Conservation (phyloP, 2,113 vertebrate species). For the Cynopterus brachyotis region DNA sequence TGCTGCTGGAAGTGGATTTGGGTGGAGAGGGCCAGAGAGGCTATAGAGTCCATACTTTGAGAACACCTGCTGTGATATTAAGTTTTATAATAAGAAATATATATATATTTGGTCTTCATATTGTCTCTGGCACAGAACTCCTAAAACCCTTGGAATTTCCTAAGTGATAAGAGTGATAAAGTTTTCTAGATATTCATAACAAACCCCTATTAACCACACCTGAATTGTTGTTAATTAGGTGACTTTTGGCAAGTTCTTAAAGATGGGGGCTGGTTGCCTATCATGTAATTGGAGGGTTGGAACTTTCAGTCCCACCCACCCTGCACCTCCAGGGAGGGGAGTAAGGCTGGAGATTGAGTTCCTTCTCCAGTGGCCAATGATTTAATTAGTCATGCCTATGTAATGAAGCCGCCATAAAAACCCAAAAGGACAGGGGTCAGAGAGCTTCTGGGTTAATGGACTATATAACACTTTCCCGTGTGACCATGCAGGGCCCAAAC, state of each 20-base stretch:
- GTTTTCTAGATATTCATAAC: neutral
- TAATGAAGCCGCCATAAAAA: neutral
- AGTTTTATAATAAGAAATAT: conserved; percentile 9
- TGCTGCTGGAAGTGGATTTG: neutral
- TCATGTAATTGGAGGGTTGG: neutral
- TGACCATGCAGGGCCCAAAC: fast-evolving
- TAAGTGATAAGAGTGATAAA: neutral
- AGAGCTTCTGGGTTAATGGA: neutral
- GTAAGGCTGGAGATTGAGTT: neutral
- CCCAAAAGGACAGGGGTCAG: neutral
- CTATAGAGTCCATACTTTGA: neutral
- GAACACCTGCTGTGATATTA: neutral
- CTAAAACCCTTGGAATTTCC: neutral
- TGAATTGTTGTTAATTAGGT: neutral
- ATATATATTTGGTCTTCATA: neutral
- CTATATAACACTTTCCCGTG: neutral
- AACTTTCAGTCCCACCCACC: neutral
- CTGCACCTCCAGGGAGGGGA: neutral
- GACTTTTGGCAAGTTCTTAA: neutral
- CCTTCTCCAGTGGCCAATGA: neutral
- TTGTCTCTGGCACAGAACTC: neutral
- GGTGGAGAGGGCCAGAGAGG: no score
- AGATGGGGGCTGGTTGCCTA: neutral
- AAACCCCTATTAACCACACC: neutral
- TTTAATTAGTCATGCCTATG: neutral